Conservation (phyloP, 2,113 vertebrate genomes). For the Tetraodon nigroviridis region DNA sequence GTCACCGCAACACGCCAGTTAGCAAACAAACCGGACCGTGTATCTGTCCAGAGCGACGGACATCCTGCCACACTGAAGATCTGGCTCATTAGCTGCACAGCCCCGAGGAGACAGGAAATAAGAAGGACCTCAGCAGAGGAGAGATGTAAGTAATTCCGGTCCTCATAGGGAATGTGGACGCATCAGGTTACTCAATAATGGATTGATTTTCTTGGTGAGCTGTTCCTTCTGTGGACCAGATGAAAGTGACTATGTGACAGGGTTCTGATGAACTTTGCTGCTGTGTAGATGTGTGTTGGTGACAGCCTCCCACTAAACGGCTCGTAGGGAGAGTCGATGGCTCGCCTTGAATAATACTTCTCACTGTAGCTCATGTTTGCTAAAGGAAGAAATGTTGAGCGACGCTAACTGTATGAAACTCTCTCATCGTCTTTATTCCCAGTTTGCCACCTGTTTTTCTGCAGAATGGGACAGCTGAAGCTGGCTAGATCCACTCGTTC, state of each 20-base stretch:
- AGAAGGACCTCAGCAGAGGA: conserved; percentile 28
- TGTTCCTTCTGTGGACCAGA: conserved; percentile 29
- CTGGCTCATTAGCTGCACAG: conserved; percentile 14
- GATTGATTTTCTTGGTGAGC: conserved; percentile 50
- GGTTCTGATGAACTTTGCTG: conserved; percentile 3
- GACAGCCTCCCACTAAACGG: neutral
- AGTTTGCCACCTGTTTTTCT: conserved; percentile 28
- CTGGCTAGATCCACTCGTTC: conserved; percentile 67
- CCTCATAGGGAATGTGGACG: conserved; percentile 33
- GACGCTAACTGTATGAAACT: neutral
- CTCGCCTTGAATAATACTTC: no score
- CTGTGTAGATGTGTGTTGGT: neutral
- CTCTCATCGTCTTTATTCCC: neutral
- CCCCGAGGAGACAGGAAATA: conserved; percentile 12
- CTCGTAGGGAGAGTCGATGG: neutral
- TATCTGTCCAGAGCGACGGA: neutral
- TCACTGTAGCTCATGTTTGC: no score
- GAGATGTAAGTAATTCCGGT: conserved; percentile 54
- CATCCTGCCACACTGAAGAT: conserved; percentile 7
- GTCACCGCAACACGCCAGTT: conserved; percentile 52
- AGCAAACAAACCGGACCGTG: neutral
- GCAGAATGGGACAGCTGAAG: conserved; percentile 50
- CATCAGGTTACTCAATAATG: conserved; percentile 48
- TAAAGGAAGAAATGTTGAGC: no score
- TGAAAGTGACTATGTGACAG: conserved; percentile 39